Evolutionary conservation across 2,888 invertebrate genomes (phyloP).

Genomic region (Ectobius pallidus): DNA sequence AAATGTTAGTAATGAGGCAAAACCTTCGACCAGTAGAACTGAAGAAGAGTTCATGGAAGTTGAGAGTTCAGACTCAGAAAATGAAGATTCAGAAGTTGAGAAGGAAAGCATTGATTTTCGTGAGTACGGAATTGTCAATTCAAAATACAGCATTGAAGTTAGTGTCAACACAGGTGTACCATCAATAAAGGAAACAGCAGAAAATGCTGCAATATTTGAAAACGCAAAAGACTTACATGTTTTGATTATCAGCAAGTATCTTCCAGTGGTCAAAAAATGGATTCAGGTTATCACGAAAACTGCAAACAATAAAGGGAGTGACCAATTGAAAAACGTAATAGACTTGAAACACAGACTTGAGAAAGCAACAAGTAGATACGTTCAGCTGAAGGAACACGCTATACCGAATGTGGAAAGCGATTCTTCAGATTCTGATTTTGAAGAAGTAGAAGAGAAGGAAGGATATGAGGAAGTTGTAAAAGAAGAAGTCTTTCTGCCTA

Average conservation of each 20-base stretch:
- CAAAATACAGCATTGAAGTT: constrained; percentile 47
- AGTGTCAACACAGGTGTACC: constrained; percentile 40
- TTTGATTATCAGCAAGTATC: constrained; percentile 55
- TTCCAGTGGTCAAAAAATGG: constrained; percentile 58
- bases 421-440: constrained; percentile 55
- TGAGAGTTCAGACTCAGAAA: constrained; percentile 14
- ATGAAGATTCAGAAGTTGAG: constrained; percentile 13
- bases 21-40: constrained; percentile 16
- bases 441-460: constrained; percentile 58
- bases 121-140: constrained; percentile 48
- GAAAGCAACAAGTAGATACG: constrained; percentile 51
- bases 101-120: constrained; percentile 43
- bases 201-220: constrained; percentile 57
- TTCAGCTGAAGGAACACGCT: constrained; percentile 51
- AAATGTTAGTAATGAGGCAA: not conserved
- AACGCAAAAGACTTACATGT: constrained; percentile 56
- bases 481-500: constrained; percentile 23
- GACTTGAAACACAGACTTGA: constrained; percentile 55
- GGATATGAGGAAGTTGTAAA: constrained; percentile 54
- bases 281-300: constrained; percentile 54
- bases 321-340: constrained; percentile 52
- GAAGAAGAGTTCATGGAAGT: not conserved
- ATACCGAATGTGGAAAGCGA: constrained; percentile 40
- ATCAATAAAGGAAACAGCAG: constrained; percentile 53
- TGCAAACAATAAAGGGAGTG: constrained; percentile 46